Evolutionary conservation across 2,888 invertebrate genomes (phyloP), one percentile per base, ranked within the genome.

Genomic region (Tolmerus cingulatus): DNA sequence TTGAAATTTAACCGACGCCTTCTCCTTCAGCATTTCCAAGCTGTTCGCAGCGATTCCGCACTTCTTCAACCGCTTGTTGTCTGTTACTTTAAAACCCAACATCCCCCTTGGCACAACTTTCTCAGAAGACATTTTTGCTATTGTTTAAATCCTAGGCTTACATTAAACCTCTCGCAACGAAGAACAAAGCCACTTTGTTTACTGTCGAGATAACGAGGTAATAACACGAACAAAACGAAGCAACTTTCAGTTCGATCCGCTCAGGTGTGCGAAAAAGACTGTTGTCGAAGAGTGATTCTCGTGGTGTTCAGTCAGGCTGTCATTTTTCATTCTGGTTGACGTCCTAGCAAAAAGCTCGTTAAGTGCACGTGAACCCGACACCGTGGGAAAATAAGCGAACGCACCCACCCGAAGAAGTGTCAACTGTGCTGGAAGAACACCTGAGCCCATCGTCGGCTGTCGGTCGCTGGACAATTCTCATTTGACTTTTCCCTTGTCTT

Each of bases 31-130:
- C 91, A 91, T 91, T 88, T 90, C 88, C 74, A 92, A 88, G 3
- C 92, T 91, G 90, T 92, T 91, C 1, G 92, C 92, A 66, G 92
- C 93, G 43, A 93, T 91, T 16, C 93, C 93, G 87, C 90, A 92
- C 89, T 92, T 92, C 86, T 90, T 90, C 0, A 90, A 89, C 0
- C 93, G 90, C 40, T 91, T 91, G 87, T 91, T 91, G 88, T 92
- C 92, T 9, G 92, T 92, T 82, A 93, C 91, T 90, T 93, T 93
- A 87, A 91, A 93, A 46, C 93, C 93, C 86, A 91, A 91, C 90
- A 92, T 91, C 87, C 87, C 78, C 37, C 9, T 77, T 23, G 12
- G n/a, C 19, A 12, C 37, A 94, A 87, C 89, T 46, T 87, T 87
- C 4, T 86, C 86, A 88, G 87, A 88, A 5, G 88, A 86, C 89